Evolutionary conservation across 2,113 vertebrate genomes (phyloP), one percentile per base, ranked within the genome.

Genomic region (Grammomys dolichurus): DNA sequence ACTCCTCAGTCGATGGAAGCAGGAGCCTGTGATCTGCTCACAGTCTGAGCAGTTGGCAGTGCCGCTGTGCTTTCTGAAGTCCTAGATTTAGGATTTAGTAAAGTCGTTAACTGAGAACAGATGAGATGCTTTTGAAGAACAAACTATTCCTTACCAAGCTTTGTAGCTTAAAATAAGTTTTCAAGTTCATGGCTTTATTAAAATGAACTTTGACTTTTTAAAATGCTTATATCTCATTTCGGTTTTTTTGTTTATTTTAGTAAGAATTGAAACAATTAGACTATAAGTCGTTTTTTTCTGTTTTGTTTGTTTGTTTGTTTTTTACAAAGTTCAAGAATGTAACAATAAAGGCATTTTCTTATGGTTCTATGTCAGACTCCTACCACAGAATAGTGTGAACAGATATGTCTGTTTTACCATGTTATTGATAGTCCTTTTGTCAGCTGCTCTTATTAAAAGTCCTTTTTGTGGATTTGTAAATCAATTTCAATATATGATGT

Each of bases 321-420:
- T 65, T 86, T 33, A 36, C 87, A 46, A 96, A 89, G 51, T 84
- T 56, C 17, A 97, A 97, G 96, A 96, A 96, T 95, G 80, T 97
- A 65, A 88, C 78, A 85, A 48, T 72, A 80, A 22, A 81, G 93
- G 46, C 89, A 91, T 96, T 89, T 54, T 69, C 73, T 80, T 80
- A 33, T n/a, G 96, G 7, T 92, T 96, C 96, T 97, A 87, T 97
- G 97, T 96, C 97, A 92, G 97, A 97, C 69, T 97, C 91, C 93
- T 93, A 97, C 98, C 97, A 96, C 97, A 98, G 96, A 93, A 87
- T 90, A 97, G 97, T 86, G 51, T 97, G 87, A 98, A 95, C 40
- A 87, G 90, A 48, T 90, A 60, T 43, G 19, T 96, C 85, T 95
- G 19, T 97, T 58, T 78, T 28, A 7, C 94, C 36, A 87, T 97